Evolutionary conservation across 2,888 invertebrate genomes (phyloP).

Genomic region (Apotomis betuletana): DNA sequence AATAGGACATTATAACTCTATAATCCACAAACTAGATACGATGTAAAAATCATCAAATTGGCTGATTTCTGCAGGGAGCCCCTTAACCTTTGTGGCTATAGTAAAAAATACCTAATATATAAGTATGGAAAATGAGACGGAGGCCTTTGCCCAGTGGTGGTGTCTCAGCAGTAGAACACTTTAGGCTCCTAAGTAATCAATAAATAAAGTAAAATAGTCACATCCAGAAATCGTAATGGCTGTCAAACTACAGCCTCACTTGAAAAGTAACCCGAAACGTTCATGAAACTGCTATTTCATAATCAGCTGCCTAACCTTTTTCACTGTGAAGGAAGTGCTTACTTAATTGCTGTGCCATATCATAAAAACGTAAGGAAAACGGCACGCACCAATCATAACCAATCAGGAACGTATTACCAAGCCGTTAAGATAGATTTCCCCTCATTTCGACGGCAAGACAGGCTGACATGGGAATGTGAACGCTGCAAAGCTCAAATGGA

Average conservation of each 20-base stretch:
- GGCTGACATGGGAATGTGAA: conserved; percentile 43
- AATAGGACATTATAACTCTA: too few species aligned
- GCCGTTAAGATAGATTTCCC: conserved; percentile 47
- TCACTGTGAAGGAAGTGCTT: conserved; percentile 59
- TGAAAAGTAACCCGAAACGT: conserved; percentile 10
- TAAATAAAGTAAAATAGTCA: conserved; percentile 6
- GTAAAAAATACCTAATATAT: too few species aligned
- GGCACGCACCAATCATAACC: conserved; percentile 30
- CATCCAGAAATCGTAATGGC: conserved; percentile 11
- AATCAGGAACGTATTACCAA: conserved; percentile 42
- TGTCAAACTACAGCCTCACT: background rate
- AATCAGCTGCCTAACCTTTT: conserved; percentile 62
- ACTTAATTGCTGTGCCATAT: conserved; percentile 61
- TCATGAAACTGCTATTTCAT: conserved; percentile 50
- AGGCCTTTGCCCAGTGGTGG: too few species aligned
- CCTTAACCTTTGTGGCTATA: too few species aligned
- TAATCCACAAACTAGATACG: too few species aligned
- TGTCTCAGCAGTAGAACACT: too few species aligned
- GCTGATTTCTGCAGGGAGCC: too few species aligned
- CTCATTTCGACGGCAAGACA: conserved; percentile 26
- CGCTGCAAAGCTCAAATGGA: conserved; percentile 60
- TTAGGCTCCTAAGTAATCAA: too few species aligned
- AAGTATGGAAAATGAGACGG: too few species aligned
- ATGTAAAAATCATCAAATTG: too few species aligned
- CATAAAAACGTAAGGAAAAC: conserved; percentile 46